These are phyloP conservation scores for Ischnus inquisitorius DNA, from an alignment of 2,888 invertebrate species.

Conservation along the genomic window DNA sequence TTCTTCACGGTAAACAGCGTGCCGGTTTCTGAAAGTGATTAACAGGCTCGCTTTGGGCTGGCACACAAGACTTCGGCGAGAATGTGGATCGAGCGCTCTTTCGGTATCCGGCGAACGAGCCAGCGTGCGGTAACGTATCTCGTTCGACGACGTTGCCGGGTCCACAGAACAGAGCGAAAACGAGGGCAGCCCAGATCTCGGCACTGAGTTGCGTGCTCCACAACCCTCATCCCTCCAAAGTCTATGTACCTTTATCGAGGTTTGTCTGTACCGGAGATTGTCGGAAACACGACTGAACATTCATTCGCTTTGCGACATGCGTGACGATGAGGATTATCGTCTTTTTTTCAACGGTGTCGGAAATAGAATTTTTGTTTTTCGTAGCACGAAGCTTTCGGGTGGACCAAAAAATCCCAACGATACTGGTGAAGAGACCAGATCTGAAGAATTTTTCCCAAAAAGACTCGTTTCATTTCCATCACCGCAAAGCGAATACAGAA, in stretches of 20 bases:
- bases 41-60: constrained; percentile 67
- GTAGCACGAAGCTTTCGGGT: no score
- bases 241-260: background rate
- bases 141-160: background rate
- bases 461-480: background rate
- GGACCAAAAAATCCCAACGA: no score
- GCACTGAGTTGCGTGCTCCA: background rate
- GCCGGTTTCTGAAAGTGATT: constrained; percentile 74
- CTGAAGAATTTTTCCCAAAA: no score
- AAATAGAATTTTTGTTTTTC: no score
- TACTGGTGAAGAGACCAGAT: no score
- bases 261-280: background rate
- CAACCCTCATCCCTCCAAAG: background rate
- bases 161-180: background rate
- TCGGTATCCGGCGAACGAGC: background rate
- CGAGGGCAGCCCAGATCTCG: background rate
- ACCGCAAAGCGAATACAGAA: constrained; percentile 11
- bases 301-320: background rate
- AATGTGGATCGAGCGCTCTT: background rate
- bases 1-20: constrained; percentile 76
- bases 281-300: background rate
- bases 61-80: background rate
- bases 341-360: no score
- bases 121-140: background rate
- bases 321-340: no score